These are phyloP conservation scores for Lithophane leautieri DNA, from an alignment of 2,888 invertebrate genomes.

Conservation along the genomic window DNA sequence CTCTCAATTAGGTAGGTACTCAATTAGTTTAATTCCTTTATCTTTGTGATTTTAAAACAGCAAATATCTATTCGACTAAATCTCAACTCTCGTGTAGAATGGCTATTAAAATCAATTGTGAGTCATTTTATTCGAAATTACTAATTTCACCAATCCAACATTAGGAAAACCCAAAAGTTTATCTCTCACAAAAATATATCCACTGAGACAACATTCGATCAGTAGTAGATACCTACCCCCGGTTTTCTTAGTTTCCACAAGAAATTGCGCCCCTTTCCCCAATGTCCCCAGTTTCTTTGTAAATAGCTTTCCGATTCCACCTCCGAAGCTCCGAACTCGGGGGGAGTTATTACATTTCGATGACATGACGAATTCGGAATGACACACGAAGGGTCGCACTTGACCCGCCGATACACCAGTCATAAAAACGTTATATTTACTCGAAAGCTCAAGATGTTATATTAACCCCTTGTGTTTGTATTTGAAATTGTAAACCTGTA, in stretches of 20 bases:
- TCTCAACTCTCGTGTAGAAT: neutral
- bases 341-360: constrained; percentile 89
- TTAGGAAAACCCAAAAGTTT: constrained; percentile 17
- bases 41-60: neutral
- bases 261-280: constrained; percentile 72
- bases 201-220: constrained; percentile 67
- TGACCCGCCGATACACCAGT: constrained; percentile 72
- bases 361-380: constrained; percentile 88
- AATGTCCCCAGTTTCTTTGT: constrained; percentile 81
- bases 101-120: neutral
- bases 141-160: neutral
- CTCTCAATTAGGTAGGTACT: neutral
- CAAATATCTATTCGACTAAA: neutral
- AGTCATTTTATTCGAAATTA: neutral
- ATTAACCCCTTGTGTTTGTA: constrained; percentile 56
- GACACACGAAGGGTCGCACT: constrained; percentile 78
- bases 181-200: constrained; percentile 35
- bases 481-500: constrained; percentile 20
- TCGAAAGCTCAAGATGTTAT: constrained; percentile 52
- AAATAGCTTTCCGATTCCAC: constrained; percentile 83
- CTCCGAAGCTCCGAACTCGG: constrained; percentile 65
- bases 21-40: too few species aligned
- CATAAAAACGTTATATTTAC: constrained; percentile 64
- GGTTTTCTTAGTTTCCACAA: constrained; percentile 78
- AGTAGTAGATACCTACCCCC: constrained; percentile 65